Evolutionary conservation across 2,113 vertebrate species (phyloP).

Genomic region (Vidua chalybeata): DNA sequence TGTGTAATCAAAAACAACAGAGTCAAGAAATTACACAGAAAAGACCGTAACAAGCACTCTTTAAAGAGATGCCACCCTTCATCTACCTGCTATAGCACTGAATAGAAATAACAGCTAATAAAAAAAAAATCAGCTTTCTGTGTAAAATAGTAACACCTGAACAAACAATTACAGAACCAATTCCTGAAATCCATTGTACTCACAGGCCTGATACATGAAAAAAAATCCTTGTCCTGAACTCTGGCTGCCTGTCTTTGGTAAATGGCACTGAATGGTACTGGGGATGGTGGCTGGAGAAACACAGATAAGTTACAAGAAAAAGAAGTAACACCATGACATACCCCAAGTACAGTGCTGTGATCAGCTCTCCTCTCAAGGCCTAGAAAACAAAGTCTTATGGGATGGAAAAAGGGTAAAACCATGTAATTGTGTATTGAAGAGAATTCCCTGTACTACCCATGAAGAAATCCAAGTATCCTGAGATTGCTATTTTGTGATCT

Average conservation of each 20-base stretch:
- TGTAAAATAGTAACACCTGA: neutral
- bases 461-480: neutral
- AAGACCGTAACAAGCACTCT: neutral
- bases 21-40: neutral
- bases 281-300: neutral
- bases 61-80: neutral
- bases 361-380: neutral
- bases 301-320: accelerated
- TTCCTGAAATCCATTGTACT: neutral
- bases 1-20: neutral
- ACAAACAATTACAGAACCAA: neutral
- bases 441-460: neutral
- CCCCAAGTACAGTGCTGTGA: neutral
- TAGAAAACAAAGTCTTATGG: neutral
- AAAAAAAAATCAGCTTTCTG: neutral
- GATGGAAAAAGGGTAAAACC: neutral
- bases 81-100: neutral
- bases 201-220: neutral
- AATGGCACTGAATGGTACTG: neutral
- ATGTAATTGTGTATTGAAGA: neutral
- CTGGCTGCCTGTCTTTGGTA: neutral
- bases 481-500: neutral
- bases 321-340: neutral
- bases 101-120: neutral
- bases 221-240: neutral